Conservation (phyloP, 2,797 vertebrate genomes). For the Oreochromis mossambicus region DNA sequence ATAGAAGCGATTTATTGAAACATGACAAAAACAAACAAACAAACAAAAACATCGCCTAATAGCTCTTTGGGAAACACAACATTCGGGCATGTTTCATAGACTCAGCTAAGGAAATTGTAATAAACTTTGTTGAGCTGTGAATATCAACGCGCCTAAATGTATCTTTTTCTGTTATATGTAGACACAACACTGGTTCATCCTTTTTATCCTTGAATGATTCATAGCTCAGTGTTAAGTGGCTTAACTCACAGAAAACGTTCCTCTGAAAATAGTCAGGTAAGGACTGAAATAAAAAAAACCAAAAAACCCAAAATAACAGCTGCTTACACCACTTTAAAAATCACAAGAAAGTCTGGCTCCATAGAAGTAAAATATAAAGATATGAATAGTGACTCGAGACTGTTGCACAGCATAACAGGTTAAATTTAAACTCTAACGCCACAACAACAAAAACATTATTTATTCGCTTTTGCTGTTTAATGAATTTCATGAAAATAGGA, state of each 20-base stretch:
- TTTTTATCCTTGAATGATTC: not conserved
- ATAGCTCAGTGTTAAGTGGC: not conserved
- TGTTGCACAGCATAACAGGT: not conserved
- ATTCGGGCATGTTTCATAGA: not conserved
- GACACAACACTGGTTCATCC: not conserved
- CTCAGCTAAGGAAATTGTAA: not conserved
- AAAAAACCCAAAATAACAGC: not conserved
- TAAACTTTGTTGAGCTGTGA: not conserved
- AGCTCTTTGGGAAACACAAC: not conserved
- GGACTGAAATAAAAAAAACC: not conserved
- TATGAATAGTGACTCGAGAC: not conserved
- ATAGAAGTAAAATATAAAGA: not conserved
- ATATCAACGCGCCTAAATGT: not conserved
- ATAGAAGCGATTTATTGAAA: not conserved
- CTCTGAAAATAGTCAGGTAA: not conserved
- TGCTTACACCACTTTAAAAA: not conserved
- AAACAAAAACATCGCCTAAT: not conserved
- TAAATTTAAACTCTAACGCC: not conserved
- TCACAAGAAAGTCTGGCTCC: not conserved
- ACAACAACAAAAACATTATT: not conserved
- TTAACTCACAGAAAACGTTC: not conserved
- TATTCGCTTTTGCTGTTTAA: not conserved
- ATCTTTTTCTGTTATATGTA: not conserved
- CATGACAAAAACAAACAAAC: not conserved
- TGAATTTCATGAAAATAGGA: not conserved